These are phyloP conservation scores for Mantis religiosa DNA, from an alignment of 2,888 invertebrate genomes.

Conservation along the genomic window DNA sequence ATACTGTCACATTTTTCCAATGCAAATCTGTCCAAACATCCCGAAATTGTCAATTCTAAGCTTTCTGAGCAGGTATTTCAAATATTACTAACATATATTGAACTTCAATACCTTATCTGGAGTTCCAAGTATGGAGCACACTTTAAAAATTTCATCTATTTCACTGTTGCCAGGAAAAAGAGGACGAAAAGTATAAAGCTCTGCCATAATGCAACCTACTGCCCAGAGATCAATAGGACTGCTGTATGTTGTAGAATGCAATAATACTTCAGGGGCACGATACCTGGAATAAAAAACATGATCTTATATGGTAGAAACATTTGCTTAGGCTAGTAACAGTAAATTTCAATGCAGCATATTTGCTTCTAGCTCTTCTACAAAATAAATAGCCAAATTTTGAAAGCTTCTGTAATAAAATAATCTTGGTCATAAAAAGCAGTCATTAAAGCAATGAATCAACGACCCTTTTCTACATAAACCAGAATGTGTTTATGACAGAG, in stretches of 20 bases:
- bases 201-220: conserved; percentile 95
- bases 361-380: too few species aligned
- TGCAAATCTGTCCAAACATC: not conserved
- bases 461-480: too few species aligned
- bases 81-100: not conserved
- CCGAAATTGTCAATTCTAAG: not conserved
- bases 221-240: conserved; percentile 99
- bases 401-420: too few species aligned
- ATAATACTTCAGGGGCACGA: conserved; percentile 87
- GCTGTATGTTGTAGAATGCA: conserved; percentile 92
- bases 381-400: too few species aligned
- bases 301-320: too few species aligned
- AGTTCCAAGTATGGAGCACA: conserved; percentile 88
- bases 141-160: conserved; percentile 94
- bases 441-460: too few species aligned
- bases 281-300: conserved; percentile 56
- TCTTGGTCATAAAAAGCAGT: too few species aligned
- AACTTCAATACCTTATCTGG: conserved; percentile 66
- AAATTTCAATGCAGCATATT: too few species aligned
- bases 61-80: not conserved
- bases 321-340: too few species aligned
- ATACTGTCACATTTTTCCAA: too few species aligned
- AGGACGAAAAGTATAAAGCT: conserved; percentile 91
- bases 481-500: too few species aligned
- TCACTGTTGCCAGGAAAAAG: conserved; percentile 95